These are phyloP conservation scores for Amazonetta brasiliensis DNA, from an alignment of 2,797 vertebrate species.

Conservation along the genomic window DNA sequence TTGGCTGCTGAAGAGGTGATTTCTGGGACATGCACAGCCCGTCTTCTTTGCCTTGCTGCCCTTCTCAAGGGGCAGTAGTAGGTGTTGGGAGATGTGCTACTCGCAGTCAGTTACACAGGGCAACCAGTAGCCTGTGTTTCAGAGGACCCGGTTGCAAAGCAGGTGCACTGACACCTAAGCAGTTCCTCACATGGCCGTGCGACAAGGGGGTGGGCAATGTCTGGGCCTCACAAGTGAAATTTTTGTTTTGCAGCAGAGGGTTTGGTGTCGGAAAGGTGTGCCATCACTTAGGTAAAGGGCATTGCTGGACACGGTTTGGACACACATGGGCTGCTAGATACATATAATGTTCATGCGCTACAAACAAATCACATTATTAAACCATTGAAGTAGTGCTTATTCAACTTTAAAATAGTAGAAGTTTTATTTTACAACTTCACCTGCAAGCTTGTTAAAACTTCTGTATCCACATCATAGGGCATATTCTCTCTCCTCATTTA, in stretches of 20 bases:
- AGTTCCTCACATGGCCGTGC: rapidly evolving
- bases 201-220: background rate
- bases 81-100: background rate
- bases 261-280: background rate
- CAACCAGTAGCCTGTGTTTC: background rate
- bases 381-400: background rate
- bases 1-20: background rate
- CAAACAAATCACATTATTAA: background rate
- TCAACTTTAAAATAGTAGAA: background rate
- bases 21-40: background rate
- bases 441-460: background rate
- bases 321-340: background rate
- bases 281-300: background rate
- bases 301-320: background rate
- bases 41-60: background rate
- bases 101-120: rapidly evolving
- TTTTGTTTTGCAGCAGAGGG: rapidly evolving
- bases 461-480: rapidly evolving
- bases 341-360: rapidly evolving
- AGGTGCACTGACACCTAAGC: background rate
- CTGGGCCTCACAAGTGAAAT: background rate
- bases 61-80: background rate
- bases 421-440: background rate
- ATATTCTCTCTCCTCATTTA: background rate
- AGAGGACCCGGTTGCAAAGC: background rate